Percentiles rank a stretch among this genome's conserved stretches.
phyloP scores from a whole-genome alignment of 1,140 invertebrate species.

The Anoplophora glabripennis region DNA sequence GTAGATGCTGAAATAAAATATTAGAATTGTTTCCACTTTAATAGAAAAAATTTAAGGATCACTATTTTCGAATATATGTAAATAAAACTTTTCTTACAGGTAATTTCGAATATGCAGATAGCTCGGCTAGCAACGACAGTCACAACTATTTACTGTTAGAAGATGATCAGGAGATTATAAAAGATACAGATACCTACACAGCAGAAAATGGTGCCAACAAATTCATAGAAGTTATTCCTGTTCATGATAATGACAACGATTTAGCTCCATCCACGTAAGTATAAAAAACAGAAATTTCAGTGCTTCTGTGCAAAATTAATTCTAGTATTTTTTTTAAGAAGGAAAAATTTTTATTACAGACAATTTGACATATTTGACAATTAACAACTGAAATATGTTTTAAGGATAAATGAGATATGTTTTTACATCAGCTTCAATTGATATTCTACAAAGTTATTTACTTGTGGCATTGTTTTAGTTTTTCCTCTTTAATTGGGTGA shows the following conservation, averaged over 20 bases:
- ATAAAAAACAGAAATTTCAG: not conserved
- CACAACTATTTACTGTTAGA: conserved; percentile 54
- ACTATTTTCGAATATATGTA: not conserved
- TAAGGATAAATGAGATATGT: too few species aligned
- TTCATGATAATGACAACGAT: conserved; percentile 47
- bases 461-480: conserved; percentile 4
- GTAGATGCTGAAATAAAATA: too few species aligned
- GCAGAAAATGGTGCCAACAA: conserved; percentile 36
- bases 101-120: conserved; percentile 63
- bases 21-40: not conserved
- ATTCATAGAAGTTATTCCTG: conserved; percentile 45
- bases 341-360: too few species aligned
- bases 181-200: conserved; percentile 16
- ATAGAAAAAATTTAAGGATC: not conserved
- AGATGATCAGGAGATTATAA: conserved; percentile 52
- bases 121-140: conserved; percentile 61
- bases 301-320: not conserved
- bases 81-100: conserved; percentile 29
- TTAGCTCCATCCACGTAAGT: conserved; percentile 43
- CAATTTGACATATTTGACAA: too few species aligned
- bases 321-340: too few species aligned
- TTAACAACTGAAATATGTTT: too few species aligned
- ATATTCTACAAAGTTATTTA: too few species aligned
- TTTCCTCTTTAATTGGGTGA: too few species aligned
- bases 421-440: too few species aligned